These are phyloP conservation scores for Syrmaticus mikado DNA, from an alignment of 2,113 vertebrate genomes.

Conservation along the genomic window DNA sequence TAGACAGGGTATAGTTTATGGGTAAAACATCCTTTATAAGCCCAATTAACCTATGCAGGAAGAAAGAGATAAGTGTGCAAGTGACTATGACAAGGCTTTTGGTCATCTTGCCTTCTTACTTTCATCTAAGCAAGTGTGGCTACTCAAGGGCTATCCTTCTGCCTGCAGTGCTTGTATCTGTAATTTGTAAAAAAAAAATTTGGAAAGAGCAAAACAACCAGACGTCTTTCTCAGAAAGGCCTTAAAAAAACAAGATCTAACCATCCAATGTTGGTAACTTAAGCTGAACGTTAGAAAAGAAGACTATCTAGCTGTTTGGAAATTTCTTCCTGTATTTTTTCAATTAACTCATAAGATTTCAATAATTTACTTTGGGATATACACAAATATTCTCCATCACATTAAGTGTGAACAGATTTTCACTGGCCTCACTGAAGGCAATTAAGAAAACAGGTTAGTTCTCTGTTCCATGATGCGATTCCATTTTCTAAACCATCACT, in stretches of 20 bases:
- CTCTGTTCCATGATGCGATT: fast-evolving
- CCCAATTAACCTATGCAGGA: background rate
- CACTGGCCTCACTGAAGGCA: background rate
- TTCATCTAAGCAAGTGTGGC: background rate
- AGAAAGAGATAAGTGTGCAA: background rate
- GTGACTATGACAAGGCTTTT: background rate
- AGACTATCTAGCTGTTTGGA: background rate
- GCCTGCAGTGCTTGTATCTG: background rate
- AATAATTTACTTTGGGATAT: background rate
- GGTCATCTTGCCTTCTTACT: background rate
- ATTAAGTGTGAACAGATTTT: background rate
- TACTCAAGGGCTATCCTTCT: background rate
- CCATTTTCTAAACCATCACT: background rate
- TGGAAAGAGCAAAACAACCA: background rate
- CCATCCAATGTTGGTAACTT: background rate
- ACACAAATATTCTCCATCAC: background rate
- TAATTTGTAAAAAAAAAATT: background rate
- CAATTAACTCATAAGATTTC: background rate
- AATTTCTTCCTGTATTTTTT: background rate
- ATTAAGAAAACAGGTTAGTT: background rate
- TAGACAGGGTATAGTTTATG: background rate
- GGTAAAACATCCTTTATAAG: background rate
- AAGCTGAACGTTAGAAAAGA: background rate
- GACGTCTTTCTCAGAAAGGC: background rate
- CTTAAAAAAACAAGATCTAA: background rate